phyloP scores from a whole-genome alignment of 2,888 invertebrate genomes.

The Autographa gamma region DNA sequence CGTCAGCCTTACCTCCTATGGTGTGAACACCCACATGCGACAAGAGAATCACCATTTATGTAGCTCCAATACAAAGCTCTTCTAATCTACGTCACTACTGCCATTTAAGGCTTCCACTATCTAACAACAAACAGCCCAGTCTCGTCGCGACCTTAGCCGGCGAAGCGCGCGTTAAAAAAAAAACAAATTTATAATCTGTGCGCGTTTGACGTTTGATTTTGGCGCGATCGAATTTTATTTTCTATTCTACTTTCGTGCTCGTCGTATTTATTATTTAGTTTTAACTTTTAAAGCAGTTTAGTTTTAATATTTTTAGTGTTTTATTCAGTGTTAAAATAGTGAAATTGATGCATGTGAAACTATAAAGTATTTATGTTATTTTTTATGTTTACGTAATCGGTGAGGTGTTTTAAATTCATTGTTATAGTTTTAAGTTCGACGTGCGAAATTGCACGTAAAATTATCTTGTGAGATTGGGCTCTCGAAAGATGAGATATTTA shows the following conservation, averaged over 20 bases:
- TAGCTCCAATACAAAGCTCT: slow-evolving; percentile 35
- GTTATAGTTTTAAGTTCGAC: slow-evolving; percentile 5
- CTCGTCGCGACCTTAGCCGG: slow-evolving; percentile 70
- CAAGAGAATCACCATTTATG: slow-evolving; percentile 43
- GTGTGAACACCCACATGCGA: slow-evolving; percentile 37
- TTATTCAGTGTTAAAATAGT: slow-evolving; percentile 20
- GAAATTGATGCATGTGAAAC: slow-evolving; percentile 28
- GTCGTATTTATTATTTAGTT: slow-evolving; percentile 17
- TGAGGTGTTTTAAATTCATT: slow-evolving; percentile 26
- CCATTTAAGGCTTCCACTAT: slow-evolving; percentile 72
- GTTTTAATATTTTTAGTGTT: slow-evolving; percentile 15
- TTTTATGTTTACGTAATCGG: slow-evolving; percentile 14
- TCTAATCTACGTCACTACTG: slow-evolving; percentile 60
- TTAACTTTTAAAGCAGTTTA: slow-evolving; percentile 16
- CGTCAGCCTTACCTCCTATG: slow-evolving; percentile 14
- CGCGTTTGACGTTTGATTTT: slow-evolving; percentile 35
- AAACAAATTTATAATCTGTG: slow-evolving; percentile 45
- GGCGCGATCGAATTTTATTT: slow-evolving; percentile 33
- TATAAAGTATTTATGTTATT: slow-evolving; percentile 3
- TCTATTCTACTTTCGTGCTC: background rate
- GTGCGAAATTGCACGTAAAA: background rate
- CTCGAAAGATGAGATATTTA: slow-evolving; percentile 28
- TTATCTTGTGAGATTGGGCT: slow-evolving; percentile 25
- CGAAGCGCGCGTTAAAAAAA: slow-evolving; percentile 66
- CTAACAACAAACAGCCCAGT: slow-evolving; percentile 69